Percentiles rank a stretch among this genome's conserved stretches.
phyloP scores from a whole-genome alignment of 1,140 invertebrate species.

The Drosophila sp. region DNA sequence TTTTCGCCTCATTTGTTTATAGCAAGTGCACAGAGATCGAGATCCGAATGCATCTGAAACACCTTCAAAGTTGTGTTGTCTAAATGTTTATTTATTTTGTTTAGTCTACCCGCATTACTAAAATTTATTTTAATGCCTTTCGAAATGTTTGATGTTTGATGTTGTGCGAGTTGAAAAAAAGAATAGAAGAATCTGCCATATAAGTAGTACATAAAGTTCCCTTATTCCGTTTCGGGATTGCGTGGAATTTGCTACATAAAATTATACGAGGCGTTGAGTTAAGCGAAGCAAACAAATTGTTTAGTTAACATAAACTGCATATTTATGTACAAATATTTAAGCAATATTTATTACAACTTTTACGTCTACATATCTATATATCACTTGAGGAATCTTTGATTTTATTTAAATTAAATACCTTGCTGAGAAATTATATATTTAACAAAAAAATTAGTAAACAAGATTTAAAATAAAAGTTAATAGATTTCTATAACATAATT shows the following conservation, averaged over 20 bases:
- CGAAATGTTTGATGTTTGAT: conserved; percentile 79
- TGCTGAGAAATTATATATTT: no score
- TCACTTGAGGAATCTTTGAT: no score
- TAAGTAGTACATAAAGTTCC: conserved; percentile 9
- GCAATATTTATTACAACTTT: background rate
- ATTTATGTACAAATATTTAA: conserved; percentile 2
- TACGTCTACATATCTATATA: no score
- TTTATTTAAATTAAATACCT: no score
- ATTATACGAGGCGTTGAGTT: conserved; percentile 77
- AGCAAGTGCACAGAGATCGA: conserved; percentile 38
- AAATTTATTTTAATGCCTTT: conserved; percentile 75
- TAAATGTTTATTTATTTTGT: conserved; percentile 80
- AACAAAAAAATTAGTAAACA: no score
- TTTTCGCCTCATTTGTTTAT: conserved; percentile 76
- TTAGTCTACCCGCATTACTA: conserved; percentile 78
- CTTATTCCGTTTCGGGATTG: conserved; percentile 12
- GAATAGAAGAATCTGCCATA: background rate
- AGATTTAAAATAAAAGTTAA: no score
- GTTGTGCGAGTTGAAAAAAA: conserved; percentile 21
- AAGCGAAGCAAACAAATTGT: conserved; percentile 57
- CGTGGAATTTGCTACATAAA: conserved; percentile 60
- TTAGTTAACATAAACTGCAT: background rate
- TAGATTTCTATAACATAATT: no score
- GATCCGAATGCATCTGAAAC: conserved; percentile 45
- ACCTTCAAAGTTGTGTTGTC: conserved; percentile 45